phyloP scores from a whole-genome alignment of 30 jellyfish, hydroid and myxozoan genomes.

The Turritopsis rubra region DNA sequence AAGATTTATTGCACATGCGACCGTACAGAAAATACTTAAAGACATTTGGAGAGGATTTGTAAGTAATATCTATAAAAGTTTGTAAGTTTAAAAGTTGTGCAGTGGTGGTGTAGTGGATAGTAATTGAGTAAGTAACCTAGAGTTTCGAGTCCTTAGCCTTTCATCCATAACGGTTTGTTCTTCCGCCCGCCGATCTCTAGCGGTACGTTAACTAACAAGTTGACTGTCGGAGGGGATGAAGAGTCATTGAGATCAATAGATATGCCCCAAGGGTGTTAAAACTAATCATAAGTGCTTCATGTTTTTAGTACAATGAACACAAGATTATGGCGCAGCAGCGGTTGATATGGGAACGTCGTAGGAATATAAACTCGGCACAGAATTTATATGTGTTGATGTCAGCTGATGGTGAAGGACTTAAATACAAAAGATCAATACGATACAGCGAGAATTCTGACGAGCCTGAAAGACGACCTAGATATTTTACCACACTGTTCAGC shows the following conservation, averaged over 20 bases:
- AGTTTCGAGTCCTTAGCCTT: background rate
- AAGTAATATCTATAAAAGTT: background rate
- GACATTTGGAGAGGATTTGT: background rate
- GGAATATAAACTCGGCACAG: background rate
- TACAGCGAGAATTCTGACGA: background rate
- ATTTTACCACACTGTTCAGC: background rate
- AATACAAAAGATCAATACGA: background rate
- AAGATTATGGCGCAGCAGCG: background rate
- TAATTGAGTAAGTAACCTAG: too few species aligned
- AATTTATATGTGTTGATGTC: background rate
- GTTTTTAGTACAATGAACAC: background rate
- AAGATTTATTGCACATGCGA: background rate
- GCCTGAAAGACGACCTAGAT: background rate
- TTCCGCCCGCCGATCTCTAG: too few species aligned
- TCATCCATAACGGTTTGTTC: too few species aligned
- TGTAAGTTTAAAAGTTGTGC: too few species aligned
- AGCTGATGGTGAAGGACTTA: background rate
- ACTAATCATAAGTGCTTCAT: too few species aligned
- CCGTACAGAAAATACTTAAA: background rate
- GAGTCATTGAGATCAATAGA: too few species aligned
- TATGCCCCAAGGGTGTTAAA: too few species aligned
- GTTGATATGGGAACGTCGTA: background rate
- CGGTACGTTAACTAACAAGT: too few species aligned
- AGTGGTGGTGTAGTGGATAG: too few species aligned
- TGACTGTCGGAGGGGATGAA: too few species aligned